Conservation (phyloP, 2,888 invertebrate species). For the Proisotoma minuta region DNA sequence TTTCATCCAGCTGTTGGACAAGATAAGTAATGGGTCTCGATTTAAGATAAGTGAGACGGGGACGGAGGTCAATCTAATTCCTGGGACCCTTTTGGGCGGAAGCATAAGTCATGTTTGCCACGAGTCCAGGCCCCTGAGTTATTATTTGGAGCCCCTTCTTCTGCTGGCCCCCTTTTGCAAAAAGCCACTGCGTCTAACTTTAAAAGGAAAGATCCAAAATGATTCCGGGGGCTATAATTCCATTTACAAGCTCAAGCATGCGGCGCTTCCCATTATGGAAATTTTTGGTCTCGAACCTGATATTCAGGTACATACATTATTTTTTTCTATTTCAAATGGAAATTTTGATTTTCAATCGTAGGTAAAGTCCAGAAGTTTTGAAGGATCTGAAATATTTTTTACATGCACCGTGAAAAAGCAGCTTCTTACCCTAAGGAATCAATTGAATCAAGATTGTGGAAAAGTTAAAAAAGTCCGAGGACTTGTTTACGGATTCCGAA, state of each 20-base stretch:
- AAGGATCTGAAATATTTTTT: slow-evolving; percentile 68
- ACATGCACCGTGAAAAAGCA: slow-evolving; percentile 80
- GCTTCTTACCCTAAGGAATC: slow-evolving; percentile 66
- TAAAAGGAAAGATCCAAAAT: slow-evolving; percentile 63
- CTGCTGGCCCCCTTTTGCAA: slow-evolving; percentile 94
- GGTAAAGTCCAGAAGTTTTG: slow-evolving; percentile 40
- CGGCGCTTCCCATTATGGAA: slow-evolving; percentile 44
- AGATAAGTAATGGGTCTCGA: slow-evolving; percentile 87
- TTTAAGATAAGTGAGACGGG: slow-evolving; percentile 90
- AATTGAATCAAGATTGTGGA: slow-evolving; percentile 62
- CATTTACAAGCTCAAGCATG: slow-evolving; percentile 45
- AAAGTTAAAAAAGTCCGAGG: slow-evolving; percentile 93
- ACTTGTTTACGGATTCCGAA: slow-evolving; percentile 78
- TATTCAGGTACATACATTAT: slow-evolving; percentile 33
- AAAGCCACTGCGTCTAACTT: slow-evolving; percentile 70
- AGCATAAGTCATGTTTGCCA: slow-evolving; percentile 63
- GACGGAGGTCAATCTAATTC: slow-evolving; percentile 78
- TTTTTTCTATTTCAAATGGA: not conserved
- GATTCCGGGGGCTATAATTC: slow-evolving; percentile 43
- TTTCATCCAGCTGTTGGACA: slow-evolving; percentile 82
- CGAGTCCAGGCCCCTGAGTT: slow-evolving; percentile 58
- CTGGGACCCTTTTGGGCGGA: slow-evolving; percentile 88
- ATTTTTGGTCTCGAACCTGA: slow-evolving; percentile 44
- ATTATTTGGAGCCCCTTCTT: slow-evolving; percentile 85
- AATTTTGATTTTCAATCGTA: slow-evolving; percentile 14